Base-by-base conservation (phyloP, 1,140 invertebrate genomes). In the Meloidogyne hapla region DNA sequence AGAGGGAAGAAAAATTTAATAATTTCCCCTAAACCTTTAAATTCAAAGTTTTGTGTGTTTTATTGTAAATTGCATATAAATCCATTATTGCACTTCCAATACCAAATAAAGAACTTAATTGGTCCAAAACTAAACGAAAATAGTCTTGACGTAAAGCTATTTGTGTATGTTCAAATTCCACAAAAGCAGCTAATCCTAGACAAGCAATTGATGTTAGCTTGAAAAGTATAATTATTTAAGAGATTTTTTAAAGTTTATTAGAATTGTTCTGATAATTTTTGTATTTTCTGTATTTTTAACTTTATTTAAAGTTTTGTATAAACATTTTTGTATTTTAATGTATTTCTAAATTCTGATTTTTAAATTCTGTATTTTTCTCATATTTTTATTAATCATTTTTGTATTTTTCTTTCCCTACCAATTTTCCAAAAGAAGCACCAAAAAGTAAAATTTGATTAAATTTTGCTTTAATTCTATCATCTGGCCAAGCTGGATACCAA, bases 101-200 rank as follows among this genome's bases (percentile, higher is more conserved):
- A 25, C 77, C 83, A 15, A 86, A 75, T 75, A 86, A 72, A 2
- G 79, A 82, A n/a, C 83, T 75, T 26, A 86, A 79, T 63, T 87
- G 84, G 40, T 86, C 84, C 28, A 86, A 69, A 9, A 81, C 81
- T 38, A 86, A 85, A 77, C 84, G 83, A 65, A 85, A 86, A 79
- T 86, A 86, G 15, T 87, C 81, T 33, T 85, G 79, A 12, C 73
- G 65, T 25, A 75, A 77, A n/a, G 80, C 78, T 25, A 85, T 56
- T 15, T 79, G 78, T 62, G 84, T 80, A 69, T 87, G 80, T 45
- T 85, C 78, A 67, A 84, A 86, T 75, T 86, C 84, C 10, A 86
- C 66, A 65, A 77, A 65, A n/a, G 64, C 56, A 23, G 70, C 56
- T 21, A 73, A 28, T 26, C 48, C 28, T 33, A 73, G 66, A 62